These are phyloP conservation scores for Ischnus inquisitorius DNA, from an alignment of 2,888 invertebrate genomes.

Conservation along the genomic window DNA sequence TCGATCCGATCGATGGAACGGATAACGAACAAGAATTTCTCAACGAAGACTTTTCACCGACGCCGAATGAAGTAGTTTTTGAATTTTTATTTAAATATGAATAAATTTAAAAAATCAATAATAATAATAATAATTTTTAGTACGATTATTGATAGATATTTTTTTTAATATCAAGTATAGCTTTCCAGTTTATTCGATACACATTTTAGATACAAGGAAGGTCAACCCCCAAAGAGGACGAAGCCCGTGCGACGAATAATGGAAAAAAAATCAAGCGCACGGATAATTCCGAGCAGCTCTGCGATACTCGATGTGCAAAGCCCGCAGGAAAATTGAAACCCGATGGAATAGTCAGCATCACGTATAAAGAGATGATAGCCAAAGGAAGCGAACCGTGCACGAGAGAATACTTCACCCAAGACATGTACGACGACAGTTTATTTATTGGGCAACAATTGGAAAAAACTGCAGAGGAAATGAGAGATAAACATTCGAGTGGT, in stretches of 20 bases:
- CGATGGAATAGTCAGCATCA: conserved; percentile 63
- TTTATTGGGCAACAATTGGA: conserved; percentile 11
- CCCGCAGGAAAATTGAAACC: not conserved
- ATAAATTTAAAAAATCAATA: not conserved
- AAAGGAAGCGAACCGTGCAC: conserved; percentile 66
- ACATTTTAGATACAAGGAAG: conserved; percentile 5
- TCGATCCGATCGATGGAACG: not conserved
- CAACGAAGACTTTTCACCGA: not conserved
- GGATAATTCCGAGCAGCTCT: conserved; percentile 22
- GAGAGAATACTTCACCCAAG: conserved; percentile 55
- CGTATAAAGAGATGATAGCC: conserved; percentile 71
- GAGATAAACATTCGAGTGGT: conserved; percentile 5
- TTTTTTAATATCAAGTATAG: not conserved
- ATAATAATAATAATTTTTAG: not conserved
- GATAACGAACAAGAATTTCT: not conserved
- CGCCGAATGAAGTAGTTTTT: conserved; percentile 7
- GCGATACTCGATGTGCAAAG: not conserved
- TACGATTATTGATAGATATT: not conserved
- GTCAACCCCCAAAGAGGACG: not conserved
- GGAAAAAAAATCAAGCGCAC: not conserved
- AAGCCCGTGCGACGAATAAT: not conserved
- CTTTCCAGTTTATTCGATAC: not conserved
- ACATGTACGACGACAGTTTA: conserved; percentile 50
- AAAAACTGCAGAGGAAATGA: conserved; percentile 2
- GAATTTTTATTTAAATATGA: not conserved